Base-by-base conservation (phyloP, 2,888 invertebrate species). In the Cantharis nigra region DNA sequence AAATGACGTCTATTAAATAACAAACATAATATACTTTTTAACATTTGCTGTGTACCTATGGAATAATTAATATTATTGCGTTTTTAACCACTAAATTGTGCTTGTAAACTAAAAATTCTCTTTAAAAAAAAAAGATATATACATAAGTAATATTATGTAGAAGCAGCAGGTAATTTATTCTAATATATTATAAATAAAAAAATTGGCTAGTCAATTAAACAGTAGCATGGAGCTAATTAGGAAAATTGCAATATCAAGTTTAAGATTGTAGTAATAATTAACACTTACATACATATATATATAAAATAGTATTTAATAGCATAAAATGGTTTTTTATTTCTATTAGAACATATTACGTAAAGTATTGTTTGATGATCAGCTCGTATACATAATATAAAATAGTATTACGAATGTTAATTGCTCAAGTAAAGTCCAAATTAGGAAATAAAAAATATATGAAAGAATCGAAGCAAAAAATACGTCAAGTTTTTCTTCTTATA, bases 21-120 rank as follows among this genome's bases (percentile, higher is more conserved):
- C 67, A 65, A 65, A 72, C 65, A 72, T 67, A 30, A 11, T 30
- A 65, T 65, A 49, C 72, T 71, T 72, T 72, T 72, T 72, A 33
- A 72, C 72, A 33, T 67, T 67, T 64, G 30, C 26, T 23, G 28
- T 20, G 14, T 62, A 26, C 14, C 26, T 49, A 49, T 49, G n/a
- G 5, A 33, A 33, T 33, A 33, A 33, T 33, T 33, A 33, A 33
- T 33, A 13, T 33, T 33, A 49, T 49, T 2, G 5, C 7, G 49
- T n/a, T 49, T n/a, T 49, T 49, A 49, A 49, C n/a, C 9, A 49
- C 7, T 49, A n/a, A n/a, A n/a, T n/a, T 49, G n/a, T 9, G 9
- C n/a, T n/a, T 26, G 7, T 9, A 49, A 49, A 49, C 7, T 49
- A 49, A n/a, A 49, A 49, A 49, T 49, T n/a, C 9, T n/a, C 7